Percentiles rank a stretch among this genome's conserved stretches.
Conservation (phyloP, 2,797 vertebrate species). For the Muscicapa striata region DNA sequence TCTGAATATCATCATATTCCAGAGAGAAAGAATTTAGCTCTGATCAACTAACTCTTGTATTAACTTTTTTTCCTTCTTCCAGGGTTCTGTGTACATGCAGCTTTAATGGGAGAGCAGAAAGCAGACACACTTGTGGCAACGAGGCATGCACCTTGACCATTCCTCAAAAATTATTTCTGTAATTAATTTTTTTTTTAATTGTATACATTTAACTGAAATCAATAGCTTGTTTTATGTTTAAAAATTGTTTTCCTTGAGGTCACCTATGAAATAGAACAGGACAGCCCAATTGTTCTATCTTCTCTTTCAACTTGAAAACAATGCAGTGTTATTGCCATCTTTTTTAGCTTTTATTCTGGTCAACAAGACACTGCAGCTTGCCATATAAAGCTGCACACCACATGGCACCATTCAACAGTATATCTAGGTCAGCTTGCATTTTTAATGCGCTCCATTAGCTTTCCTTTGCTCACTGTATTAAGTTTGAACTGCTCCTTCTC, state of each 20-base stretch:
- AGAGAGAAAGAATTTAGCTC: not conserved
- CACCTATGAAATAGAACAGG: not conserved
- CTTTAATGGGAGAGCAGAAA: not conserved
- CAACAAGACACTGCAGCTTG: not conserved
- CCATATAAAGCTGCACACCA: constrained; percentile 31
- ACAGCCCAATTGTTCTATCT: not conserved
- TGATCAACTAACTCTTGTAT: not conserved
- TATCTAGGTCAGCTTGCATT: constrained; percentile 64
- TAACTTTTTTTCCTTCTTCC: not conserved
- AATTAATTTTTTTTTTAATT: not conserved
- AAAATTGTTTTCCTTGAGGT: not conserved
- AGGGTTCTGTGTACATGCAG: not conserved
- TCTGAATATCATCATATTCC: not conserved
- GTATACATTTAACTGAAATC: not conserved
- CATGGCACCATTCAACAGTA: constrained; percentile 35
- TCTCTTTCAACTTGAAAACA: not conserved
- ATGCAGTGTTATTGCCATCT: not conserved
- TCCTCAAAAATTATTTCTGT: not conserved
- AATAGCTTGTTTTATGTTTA: not conserved
- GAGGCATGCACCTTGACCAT: not conserved
- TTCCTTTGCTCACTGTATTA: constrained; percentile 13
- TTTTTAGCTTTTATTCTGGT: constrained; percentile 1
- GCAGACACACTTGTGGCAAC: not conserved
- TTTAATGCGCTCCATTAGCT: constrained; percentile 56
- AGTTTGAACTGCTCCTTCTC: constrained; percentile 34